phyloP scores from a whole-genome alignment of 2,113 vertebrate species.

The Budorcas taxicolor region DNA sequence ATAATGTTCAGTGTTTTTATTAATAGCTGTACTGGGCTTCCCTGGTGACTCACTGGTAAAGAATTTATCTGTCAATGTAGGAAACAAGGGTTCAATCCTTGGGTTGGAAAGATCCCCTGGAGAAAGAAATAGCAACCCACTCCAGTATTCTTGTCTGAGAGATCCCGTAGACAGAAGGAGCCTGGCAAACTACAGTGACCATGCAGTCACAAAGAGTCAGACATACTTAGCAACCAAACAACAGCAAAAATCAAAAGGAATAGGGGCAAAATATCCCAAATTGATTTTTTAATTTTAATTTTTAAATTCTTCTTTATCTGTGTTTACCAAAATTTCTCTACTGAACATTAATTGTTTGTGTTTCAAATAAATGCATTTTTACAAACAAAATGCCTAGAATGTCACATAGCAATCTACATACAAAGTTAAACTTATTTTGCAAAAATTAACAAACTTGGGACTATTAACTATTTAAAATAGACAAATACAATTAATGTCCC shows the following conservation, averaged over 20 bases:
- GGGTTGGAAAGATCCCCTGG: not conserved
- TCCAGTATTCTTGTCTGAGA: not conserved
- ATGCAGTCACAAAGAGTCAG: not conserved
- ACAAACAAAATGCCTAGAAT: not conserved
- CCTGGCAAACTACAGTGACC: not conserved
- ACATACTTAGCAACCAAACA: not conserved
- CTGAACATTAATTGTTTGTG: not conserved
- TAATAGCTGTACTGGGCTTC: not conserved
- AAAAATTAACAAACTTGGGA: not conserved
- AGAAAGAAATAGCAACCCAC: not conserved
- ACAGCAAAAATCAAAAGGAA: not conserved
- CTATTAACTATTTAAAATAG: not conserved
- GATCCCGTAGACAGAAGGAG: not conserved
- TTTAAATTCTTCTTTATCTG: not conserved
- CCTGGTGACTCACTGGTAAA: not conserved
- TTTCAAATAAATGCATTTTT: not conserved
- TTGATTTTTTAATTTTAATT: not conserved
- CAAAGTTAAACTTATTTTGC: not conserved
- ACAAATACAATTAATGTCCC: not conserved
- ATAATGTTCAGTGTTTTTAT: not conserved
- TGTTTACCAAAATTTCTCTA: not conserved
- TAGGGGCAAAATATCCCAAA: not conserved
- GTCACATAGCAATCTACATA: not conserved
- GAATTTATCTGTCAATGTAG: not conserved
- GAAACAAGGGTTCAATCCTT: not conserved